These are phyloP conservation scores for Itoplectis maculator DNA, from an alignment of 2,888 invertebrate genomes.

Conservation along the genomic window DNA sequence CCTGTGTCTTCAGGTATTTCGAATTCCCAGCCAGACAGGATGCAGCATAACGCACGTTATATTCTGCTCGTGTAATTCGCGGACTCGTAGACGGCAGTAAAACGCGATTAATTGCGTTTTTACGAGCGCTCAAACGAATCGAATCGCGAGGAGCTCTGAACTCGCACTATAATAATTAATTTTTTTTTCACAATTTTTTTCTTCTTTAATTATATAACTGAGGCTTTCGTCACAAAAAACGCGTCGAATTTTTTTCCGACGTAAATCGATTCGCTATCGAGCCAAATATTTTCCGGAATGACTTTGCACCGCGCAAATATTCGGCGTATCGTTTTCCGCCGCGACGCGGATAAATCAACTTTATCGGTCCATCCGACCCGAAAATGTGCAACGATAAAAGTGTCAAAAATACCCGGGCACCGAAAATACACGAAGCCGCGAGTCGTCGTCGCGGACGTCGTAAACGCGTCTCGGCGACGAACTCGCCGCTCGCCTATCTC, in stretches of 20 bases:
- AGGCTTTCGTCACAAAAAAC: background rate
- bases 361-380: background rate
- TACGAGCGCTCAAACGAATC: background rate
- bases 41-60: background rate
- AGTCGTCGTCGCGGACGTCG: background rate
- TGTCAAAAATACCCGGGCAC: background rate
- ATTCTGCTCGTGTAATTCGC: background rate
- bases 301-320: no score
- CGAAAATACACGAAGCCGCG: background rate
- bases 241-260: no score
- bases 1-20: background rate
- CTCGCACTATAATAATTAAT: background rate
- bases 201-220: background rate
- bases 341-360: no score
- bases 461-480: background rate
- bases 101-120: constrained; percentile 2
- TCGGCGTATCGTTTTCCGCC: no score
- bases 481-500: constrained; percentile 21
- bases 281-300: no score
- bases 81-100: background rate
- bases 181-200: constrained; percentile 6
- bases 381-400: constrained; percentile 5
- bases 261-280: no score
- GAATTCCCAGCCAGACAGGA: background rate
- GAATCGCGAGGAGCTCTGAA: background rate